phyloP scores from a whole-genome alignment of 1,140 invertebrate species.

The Atta colombica region DNA sequence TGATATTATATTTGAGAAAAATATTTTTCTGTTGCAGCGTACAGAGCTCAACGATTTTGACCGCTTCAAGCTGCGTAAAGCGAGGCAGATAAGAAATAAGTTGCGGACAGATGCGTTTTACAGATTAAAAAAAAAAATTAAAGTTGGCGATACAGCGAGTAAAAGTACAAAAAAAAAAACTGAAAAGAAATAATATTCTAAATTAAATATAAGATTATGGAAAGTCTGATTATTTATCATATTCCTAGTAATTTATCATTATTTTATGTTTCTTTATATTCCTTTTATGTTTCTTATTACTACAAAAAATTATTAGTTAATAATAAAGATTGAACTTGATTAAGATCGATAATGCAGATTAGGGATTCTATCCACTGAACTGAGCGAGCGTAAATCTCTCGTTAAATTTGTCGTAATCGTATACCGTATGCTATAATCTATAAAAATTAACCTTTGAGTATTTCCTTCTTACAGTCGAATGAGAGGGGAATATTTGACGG shows the following conservation, averaged over 20 bases:
- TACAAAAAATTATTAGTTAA: background rate
- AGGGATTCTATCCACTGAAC: too few species aligned
- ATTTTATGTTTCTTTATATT: too few species aligned
- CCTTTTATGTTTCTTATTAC: background rate
- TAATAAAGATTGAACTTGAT: too few species aligned
- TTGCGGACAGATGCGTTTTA: slow-evolving; percentile 93
- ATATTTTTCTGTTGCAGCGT: slow-evolving; percentile 88
- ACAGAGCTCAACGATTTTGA: slow-evolving; percentile 96
- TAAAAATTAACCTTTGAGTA: too few species aligned
- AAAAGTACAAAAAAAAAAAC: slow-evolving; percentile 65
- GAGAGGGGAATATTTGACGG: too few species aligned
- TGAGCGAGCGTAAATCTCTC: too few species aligned
- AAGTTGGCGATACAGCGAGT: background rate
- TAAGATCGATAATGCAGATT: too few species aligned
- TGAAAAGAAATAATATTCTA: slow-evolving; percentile 69
- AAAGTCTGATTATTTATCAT: slow-evolving; percentile 7
- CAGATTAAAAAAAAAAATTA: slow-evolving; percentile 88
- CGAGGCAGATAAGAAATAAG: slow-evolving; percentile 94
- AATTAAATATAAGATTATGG: slow-evolving; percentile 69
- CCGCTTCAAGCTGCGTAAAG: slow-evolving; percentile 97
- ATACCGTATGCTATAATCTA: too few species aligned
- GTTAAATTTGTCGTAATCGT: too few species aligned
- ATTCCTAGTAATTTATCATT: background rate
- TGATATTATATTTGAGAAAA: background rate
- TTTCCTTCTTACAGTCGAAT: too few species aligned